Percentiles rank a stretch among this genome's conserved stretches.
Evolutionary conservation across 37 sponge, comb jelly and placozoan species (phyloP).

Genomic region (Lycopodina hypogea): DNA sequence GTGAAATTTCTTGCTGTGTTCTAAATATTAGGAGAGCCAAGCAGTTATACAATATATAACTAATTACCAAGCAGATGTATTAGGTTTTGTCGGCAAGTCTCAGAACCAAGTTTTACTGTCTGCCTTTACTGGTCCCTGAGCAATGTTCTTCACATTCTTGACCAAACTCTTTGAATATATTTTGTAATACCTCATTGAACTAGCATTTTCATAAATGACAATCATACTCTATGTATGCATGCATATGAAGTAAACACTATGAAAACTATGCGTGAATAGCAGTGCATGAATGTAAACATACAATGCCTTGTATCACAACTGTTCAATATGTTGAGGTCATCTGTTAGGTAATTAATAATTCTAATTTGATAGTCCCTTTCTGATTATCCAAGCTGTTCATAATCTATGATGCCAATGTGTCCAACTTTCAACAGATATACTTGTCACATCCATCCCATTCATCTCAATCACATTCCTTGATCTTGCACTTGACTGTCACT

Average conservation of each 20-base stretch:
- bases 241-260: neutral
- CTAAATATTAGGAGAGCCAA: slow-evolving; percentile 4
- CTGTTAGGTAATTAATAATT: too few species aligned
- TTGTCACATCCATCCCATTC: too few species aligned
- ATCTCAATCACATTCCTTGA: too few species aligned
- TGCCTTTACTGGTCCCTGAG: neutral
- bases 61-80: neutral
- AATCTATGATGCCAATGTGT: too few species aligned
- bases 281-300: slow-evolving; percentile 6
- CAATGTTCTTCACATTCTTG: slow-evolving; percentile 11
- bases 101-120: slow-evolving; percentile 29
- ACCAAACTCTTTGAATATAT: slow-evolving; percentile 26
- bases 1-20: slow-evolving; percentile 21
- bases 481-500: too few species aligned
- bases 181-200: too few species aligned
- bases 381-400: too few species aligned
- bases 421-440: too few species aligned
- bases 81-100: slow-evolving; percentile 19
- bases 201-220: too few species aligned
- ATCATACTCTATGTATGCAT: neutral
- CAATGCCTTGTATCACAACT: too few species aligned
- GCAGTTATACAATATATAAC: neutral
- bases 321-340: neutral
- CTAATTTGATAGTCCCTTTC: slow-evolving; percentile 11
- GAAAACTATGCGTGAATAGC: too few species aligned